Percentiles rank a stretch among this genome's conserved stretches.
These are phyloP conservation scores for Galerucella calmariensis DNA, from an alignment of 2,888 invertebrate genomes.

Conservation along the genomic window DNA sequence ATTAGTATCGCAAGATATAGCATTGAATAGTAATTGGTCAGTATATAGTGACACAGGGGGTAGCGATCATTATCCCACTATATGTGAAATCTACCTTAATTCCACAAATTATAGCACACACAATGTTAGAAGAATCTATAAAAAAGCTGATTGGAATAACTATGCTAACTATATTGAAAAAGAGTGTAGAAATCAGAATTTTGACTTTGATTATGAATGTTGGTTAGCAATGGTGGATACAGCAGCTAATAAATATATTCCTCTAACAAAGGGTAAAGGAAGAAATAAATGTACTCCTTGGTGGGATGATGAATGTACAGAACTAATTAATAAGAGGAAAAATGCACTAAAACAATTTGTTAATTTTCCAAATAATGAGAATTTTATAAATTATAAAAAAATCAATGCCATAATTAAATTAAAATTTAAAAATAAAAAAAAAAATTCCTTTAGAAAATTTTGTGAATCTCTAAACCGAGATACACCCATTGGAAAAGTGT, in stretches of 20 bases:
- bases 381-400: neutral
- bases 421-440: neutral
- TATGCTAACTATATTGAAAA: too few relatives aligned
- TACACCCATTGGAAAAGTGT: neutral
- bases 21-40: slow-evolving; percentile 12
- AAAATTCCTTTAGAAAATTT: neutral
- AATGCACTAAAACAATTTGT: neutral
- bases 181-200: too few relatives aligned
- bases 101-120: too few relatives aligned
- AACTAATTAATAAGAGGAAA: neutral
- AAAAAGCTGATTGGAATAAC: too few relatives aligned
- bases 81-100: neutral
- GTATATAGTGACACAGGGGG: neutral
- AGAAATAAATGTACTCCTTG: neutral
- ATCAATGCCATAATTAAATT: neutral
- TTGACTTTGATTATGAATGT: too few relatives aligned
- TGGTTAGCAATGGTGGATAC: too few relatives aligned
- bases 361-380: neutral
- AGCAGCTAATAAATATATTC: too few relatives aligned
- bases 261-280: too few relatives aligned
- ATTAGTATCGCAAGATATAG: neutral
- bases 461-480: neutral
- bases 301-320: slow-evolving; percentile 1
- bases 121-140: too few relatives aligned
- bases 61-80: slow-evolving; percentile 15